These are phyloP conservation scores for Engystomops pustulosus DNA, from an alignment of 2,113 vertebrate species.

Conservation along the genomic window DNA sequence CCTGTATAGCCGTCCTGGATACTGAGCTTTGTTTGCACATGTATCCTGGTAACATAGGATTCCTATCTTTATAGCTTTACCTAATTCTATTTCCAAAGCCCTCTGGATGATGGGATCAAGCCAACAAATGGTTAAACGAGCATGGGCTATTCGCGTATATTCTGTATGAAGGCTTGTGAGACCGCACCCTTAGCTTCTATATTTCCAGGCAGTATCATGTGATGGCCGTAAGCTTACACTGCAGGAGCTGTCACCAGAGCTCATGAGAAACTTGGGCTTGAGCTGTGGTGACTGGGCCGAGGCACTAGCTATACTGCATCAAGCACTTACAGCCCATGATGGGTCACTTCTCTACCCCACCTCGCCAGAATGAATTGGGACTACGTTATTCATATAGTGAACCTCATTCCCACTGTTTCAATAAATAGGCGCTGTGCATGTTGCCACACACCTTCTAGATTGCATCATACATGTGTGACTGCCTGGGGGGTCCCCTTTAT, in stretches of 20 bases:
- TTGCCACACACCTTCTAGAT: too few relatives aligned
- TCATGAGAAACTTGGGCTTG: constrained; percentile 3
- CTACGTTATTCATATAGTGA: too few relatives aligned
- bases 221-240: neutral
- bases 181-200: constrained; percentile 16
- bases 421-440: too few relatives aligned
- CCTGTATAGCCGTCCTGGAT: neutral
- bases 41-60: neutral
- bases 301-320: too few relatives aligned
- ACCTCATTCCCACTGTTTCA: too few relatives aligned
- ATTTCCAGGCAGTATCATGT: constrained; percentile 16
- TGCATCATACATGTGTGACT: too few relatives aligned
- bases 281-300: too few relatives aligned
- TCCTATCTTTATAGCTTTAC: neutral
- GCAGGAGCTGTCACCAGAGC: constrained; percentile 2
- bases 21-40: neutral
- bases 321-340: too few relatives aligned
- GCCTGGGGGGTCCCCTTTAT: too few relatives aligned
- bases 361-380: too few relatives aligned
- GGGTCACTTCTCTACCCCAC: too few relatives aligned
- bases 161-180: neutral
- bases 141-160: neutral
- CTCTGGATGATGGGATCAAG: neutral
- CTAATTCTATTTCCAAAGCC: too few relatives aligned
- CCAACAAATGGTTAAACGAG: neutral